Evolutionary conservation across 1,140 invertebrate species (phyloP).

Genomic region (Brachionus plicatilis): DNA sequence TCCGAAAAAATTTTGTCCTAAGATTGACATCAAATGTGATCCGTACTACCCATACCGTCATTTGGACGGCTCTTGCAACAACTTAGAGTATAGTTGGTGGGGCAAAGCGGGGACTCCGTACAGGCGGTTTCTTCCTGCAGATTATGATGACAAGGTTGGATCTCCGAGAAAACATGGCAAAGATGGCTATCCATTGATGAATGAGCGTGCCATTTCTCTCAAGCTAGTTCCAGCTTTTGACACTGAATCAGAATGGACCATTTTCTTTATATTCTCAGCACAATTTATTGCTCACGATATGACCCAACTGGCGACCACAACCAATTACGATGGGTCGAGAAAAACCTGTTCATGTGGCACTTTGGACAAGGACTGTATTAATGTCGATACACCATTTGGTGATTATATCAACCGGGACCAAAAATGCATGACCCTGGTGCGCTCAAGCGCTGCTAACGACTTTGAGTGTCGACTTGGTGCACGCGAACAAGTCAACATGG

Average conservation of each 20-base stretch:
- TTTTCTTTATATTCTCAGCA: neutral
- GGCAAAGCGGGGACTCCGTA: constrained; percentile 72
- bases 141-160: constrained; percentile 61
- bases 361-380: neutral
- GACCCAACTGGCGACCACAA: neutral
- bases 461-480: neutral
- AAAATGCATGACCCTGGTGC: neutral
- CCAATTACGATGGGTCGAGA: neutral
- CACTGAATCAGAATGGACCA: constrained; percentile 5
- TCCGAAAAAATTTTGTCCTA: neutral
- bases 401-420: neutral
- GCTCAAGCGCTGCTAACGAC: neutral
- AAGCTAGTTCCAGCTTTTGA: neutral
- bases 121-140: constrained; percentile 68
- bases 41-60: constrained; percentile 60
- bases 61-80: constrained; percentile 77
- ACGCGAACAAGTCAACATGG: constrained; percentile 18
- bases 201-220: neutral
- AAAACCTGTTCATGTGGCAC: constrained; percentile 10
- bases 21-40: neutral
- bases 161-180: neutral
- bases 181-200: constrained; percentile 50
- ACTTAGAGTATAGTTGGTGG: constrained; percentile 69
- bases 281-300: constrained; percentile 15
- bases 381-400: neutral